These are phyloP conservation scores for Drosophila crucigera DNA, from an alignment of 2,888 invertebrate genomes.

Conservation along the genomic window DNA sequence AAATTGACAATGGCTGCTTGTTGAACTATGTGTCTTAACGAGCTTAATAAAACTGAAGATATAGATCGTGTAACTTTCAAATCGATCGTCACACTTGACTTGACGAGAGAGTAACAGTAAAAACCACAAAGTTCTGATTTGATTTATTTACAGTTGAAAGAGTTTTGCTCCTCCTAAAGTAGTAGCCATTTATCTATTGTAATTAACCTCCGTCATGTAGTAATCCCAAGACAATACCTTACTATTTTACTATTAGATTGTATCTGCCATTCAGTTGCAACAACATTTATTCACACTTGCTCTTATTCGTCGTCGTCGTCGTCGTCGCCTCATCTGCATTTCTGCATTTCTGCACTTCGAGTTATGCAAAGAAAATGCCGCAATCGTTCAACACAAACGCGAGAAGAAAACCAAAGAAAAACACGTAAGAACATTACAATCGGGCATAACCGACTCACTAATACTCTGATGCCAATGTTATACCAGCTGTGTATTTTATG, in stretches of 20 bases:
- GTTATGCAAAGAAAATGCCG: constrained; percentile 60
- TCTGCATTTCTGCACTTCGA: constrained; percentile 3
- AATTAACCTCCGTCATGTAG: not conserved
- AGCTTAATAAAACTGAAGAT: not conserved
- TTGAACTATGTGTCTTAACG: not conserved
- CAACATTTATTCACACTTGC: constrained; percentile 33
- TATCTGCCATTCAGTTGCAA: constrained; percentile 25
- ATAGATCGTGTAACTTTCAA: not conserved
- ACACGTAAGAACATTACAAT: constrained; percentile 8
- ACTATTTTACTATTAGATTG: not conserved
- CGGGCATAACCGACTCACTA: not conserved
- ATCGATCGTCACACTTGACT: not conserved
- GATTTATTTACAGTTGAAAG: not conserved
- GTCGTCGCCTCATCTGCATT: constrained; percentile 34
- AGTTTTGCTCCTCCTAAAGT: not conserved
- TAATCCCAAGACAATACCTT: not conserved
- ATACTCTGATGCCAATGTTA: not conserved
- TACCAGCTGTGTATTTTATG: not conserved
- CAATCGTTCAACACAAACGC: constrained; percentile 35
- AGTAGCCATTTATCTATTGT: not conserved
- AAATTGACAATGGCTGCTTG: constrained; percentile 1
- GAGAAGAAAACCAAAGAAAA: constrained; percentile 24
- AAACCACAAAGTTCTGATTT: not conserved
- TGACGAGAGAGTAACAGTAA: not conserved
- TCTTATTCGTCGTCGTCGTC: not conserved